These are phyloP conservation scores for Danio kyathit DNA, from an alignment of 2,797 vertebrate genomes.

Conservation along the genomic window DNA sequence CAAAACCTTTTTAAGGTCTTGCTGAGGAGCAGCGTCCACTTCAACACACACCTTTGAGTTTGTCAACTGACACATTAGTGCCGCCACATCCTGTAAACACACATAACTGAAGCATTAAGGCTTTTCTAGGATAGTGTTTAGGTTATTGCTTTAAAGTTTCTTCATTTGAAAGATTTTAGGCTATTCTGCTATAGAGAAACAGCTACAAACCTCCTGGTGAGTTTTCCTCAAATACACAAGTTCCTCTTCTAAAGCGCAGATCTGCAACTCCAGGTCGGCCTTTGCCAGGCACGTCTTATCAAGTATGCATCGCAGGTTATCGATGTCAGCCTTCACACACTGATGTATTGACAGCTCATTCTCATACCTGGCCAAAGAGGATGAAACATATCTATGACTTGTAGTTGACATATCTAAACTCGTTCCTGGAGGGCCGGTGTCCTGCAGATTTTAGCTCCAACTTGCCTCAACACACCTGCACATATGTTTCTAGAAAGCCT, in stretches of 20 bases:
- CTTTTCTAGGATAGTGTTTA: no score
- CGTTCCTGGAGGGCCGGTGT: no score
- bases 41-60: conserved; percentile 90
- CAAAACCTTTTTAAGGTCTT: conserved; percentile 86
- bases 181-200: no score
- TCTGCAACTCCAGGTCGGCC: conserved; percentile 92
- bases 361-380: conserved; percentile 78
- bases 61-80: conserved; percentile 83
- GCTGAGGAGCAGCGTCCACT: conserved; percentile 89
- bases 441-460: no score
- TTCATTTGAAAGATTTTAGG: no score
- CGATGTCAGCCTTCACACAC: conserved; percentile 89
- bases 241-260: conserved; percentile 88
- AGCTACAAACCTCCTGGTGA: conserved; percentile 84
- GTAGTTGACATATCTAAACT: no score
- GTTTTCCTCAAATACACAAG: conserved; percentile 89
- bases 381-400: no score
- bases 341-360: conserved; percentile 86
- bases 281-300: conserved; percentile 88
- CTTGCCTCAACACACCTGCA: no score
- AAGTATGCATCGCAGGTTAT: conserved; percentile 82
- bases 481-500: no score
- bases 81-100: conserved; percentile 73
- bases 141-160: no score
- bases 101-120: background rate